Percentiles rank a stretch among this genome's conserved stretches.
Evolutionary conservation across 2,888 invertebrate species (phyloP).

Genomic region (Myathropa florea): DNA sequence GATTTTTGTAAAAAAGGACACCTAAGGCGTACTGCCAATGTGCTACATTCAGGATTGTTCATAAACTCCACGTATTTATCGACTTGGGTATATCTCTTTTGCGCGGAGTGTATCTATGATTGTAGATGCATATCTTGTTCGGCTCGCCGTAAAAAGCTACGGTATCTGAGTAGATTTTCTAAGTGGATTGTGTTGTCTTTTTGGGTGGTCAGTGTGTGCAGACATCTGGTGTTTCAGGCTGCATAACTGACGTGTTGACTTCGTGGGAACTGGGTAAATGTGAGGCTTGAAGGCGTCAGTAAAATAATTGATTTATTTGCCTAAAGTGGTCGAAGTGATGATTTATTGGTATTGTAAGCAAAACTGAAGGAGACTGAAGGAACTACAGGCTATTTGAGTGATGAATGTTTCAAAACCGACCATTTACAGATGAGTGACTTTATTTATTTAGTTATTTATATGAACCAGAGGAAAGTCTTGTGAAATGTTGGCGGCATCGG

Average conservation of each 20-base stretch:
- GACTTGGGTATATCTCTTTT: slow-evolving; percentile 2
- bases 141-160: neutral
- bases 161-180: neutral
- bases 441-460: too few species aligned
- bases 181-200: neutral
- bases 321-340: too few species aligned
- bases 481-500: too few species aligned
- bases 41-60: slow-evolving; percentile 11
- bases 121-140: slow-evolving; percentile 15
- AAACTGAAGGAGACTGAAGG: too few species aligned
- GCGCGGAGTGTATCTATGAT: slow-evolving; percentile 13
- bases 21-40: slow-evolving; percentile 1
- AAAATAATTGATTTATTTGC: too few species aligned
- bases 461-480: too few species aligned
- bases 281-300: neutral
- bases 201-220: neutral
- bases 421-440: too few species aligned
- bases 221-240: slow-evolving; percentile 1
- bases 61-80: slow-evolving; percentile 47
- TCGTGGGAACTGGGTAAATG: neutral
- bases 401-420: too few species aligned
- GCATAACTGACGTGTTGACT: neutral
- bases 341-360: too few species aligned
- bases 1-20: neutral
- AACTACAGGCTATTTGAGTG: too few species aligned